These are phyloP conservation scores for Trichomycterus rosablanca DNA, from an alignment of 2,113 vertebrate genomes.

Conservation along the genomic window DNA sequence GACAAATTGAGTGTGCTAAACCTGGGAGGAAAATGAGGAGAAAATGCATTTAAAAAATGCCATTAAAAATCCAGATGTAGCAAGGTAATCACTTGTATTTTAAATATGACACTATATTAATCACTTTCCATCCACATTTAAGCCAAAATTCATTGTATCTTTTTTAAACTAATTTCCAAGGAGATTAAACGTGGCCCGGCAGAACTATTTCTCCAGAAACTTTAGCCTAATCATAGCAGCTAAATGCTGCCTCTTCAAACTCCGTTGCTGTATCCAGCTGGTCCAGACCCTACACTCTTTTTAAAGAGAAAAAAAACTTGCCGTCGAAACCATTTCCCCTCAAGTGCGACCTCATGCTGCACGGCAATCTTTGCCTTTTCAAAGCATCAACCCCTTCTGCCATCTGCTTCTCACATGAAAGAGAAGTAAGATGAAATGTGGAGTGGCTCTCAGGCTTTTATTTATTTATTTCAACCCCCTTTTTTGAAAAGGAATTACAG, in stretches of 20 bases:
- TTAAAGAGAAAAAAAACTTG: no score
- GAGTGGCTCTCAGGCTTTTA: slow-evolving; percentile 25
- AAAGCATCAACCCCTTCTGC: slow-evolving; percentile 33
- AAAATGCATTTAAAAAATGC: no score
- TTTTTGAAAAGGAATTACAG: slow-evolving; percentile 26
- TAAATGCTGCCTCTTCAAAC: slow-evolving; percentile 4
- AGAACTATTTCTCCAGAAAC: not conserved
- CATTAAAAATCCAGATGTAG: no score
- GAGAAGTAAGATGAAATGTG: slow-evolving; percentile 28
- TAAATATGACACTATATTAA: no score
- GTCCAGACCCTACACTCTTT: slow-evolving; percentile 5
- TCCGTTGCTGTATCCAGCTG: not conserved
- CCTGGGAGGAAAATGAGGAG: no score
- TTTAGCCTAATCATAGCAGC: not conserved
- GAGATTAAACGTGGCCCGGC: no score
- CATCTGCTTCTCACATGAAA: slow-evolving; percentile 44
- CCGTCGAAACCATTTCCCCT: slow-evolving; percentile 27
- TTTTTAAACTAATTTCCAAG: no score
- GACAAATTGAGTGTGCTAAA: no score
- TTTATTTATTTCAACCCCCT: slow-evolving; percentile 3
- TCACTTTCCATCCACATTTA: no score
- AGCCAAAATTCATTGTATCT: no score
- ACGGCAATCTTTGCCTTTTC: slow-evolving; percentile 34
- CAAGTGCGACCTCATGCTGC: slow-evolving; percentile 27
- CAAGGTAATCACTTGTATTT: no score